These are phyloP conservation scores for Nymphicus hollandicus DNA, from an alignment of 2,113 vertebrate species.

Conservation along the genomic window DNA sequence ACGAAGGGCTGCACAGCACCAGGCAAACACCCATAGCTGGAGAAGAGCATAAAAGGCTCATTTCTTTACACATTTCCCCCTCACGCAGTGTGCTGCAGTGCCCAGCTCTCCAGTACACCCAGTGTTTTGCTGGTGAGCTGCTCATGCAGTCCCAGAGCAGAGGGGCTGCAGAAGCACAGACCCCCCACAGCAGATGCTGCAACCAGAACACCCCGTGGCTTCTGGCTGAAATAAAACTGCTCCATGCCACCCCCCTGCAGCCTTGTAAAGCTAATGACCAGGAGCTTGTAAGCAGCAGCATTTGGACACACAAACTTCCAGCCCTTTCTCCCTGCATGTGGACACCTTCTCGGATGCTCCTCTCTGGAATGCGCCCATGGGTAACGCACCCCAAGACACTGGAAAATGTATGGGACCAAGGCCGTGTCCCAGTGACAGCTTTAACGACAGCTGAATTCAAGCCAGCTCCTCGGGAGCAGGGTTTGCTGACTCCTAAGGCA, in stretches of 20 bases:
- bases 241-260: not conserved
- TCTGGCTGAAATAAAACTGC: not conserved
- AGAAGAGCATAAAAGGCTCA: not conserved
- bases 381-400: accelerated
- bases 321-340: not conserved
- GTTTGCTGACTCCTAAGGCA: not conserved
- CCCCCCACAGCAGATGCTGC: not conserved
- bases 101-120: not conserved
- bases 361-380: accelerated
- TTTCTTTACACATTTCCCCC: not conserved
- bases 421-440: accelerated
- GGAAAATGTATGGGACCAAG: accelerated
- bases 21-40: not conserved
- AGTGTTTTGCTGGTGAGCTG: not conserved
- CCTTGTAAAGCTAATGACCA: not conserved
- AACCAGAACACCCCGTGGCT: not conserved
- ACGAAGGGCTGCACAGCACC: accelerated
- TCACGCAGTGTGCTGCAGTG: not conserved
- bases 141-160: not conserved
- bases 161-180: not conserved
- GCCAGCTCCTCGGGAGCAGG: not conserved
- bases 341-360: not conserved
- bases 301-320: not conserved
- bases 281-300: not conserved
- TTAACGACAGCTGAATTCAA: not conserved